Evolutionary conservation across 2,888 invertebrate species (phyloP).

Genomic region (Oscheius sp.): DNA sequence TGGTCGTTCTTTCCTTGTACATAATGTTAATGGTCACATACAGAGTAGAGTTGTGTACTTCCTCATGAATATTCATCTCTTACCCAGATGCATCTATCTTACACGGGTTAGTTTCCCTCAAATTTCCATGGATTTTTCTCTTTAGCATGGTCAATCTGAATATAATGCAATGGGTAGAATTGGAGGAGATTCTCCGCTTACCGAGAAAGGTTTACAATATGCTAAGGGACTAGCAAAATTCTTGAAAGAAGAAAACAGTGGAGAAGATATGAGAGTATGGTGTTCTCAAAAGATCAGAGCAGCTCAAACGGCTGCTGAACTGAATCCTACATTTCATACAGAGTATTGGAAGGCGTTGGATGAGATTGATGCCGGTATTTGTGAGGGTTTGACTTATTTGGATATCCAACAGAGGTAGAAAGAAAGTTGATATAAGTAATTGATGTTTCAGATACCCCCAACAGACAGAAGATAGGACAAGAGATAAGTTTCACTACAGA

Average conservation of each 20-base stretch:
- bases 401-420: constrained; percentile 81
- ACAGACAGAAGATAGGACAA: constrained; percentile 88
- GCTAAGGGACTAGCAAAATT: constrained; percentile 49
- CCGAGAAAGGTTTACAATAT: constrained; percentile 77
- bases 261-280: constrained; percentile 88
- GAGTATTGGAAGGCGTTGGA: constrained; percentile 96
- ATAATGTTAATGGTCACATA: constrained; percentile 80
- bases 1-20: constrained; percentile 73
- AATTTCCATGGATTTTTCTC: constrained; percentile 40
- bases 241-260: constrained; percentile 79
- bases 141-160: constrained; percentile 91
- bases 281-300: constrained; percentile 88
- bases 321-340: constrained; percentile 67
- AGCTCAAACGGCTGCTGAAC: constrained; percentile 84
- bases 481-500: constrained; percentile 81
- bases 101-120: constrained; percentile 82
- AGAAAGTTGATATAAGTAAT: constrained; percentile 68
- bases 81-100: constrained; percentile 93
- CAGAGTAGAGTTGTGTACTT: constrained; percentile 97
- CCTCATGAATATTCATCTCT: constrained; percentile 98
- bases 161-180: constrained; percentile 91
- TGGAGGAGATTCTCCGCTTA: constrained; percentile 92
- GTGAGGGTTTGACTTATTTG: constrained; percentile 83
- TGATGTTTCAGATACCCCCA: constrained; percentile 78
- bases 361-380: constrained; percentile 85